Evolutionary conservation across 1,140 invertebrate species (phyloP).

Genomic region (Cardiocondyla obscurior): DNA sequence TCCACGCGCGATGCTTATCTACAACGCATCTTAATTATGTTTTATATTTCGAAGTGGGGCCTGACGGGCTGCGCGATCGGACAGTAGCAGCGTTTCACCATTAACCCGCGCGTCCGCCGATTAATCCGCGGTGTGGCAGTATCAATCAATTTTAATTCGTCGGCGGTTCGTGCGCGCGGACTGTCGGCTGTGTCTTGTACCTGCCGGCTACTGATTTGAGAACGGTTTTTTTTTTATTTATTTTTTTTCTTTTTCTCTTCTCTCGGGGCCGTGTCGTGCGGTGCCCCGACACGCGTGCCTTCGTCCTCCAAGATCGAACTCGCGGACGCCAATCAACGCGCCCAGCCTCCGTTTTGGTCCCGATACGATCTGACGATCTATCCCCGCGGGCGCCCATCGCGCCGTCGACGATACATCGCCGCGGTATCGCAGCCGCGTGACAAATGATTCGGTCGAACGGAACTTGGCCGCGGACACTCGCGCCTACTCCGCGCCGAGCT

Average conservation of each 20-base stretch:
- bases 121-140: slow-evolving; percentile 22
- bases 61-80: slow-evolving; percentile 8
- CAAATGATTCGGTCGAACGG: slow-evolving; percentile 72
- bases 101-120: slow-evolving; percentile 6
- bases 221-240: too few relatives aligned
- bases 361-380: slow-evolving; percentile 66
- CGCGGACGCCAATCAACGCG: slow-evolving; percentile 67
- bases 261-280: slow-evolving; percentile 5
- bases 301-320: slow-evolving; percentile 46
- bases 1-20: slow-evolving; percentile 47
- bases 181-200: slow-evolving; percentile 1
- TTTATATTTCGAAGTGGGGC: slow-evolving; percentile 29
- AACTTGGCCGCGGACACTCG: slow-evolving; percentile 44
- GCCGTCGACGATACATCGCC: slow-evolving; percentile 7
- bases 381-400: slow-evolving; percentile 36
- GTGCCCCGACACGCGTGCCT: slow-evolving; percentile 44
- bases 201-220: slow-evolving; percentile 52
- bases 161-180: slow-evolving; percentile 42
- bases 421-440: slow-evolving; percentile 55
- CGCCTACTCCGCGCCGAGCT: slow-evolving; percentile 44
- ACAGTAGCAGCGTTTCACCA: slow-evolving; percentile 42
- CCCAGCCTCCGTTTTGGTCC: slow-evolving; percentile 55
- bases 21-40: slow-evolving; percentile 50
- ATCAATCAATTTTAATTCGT: slow-evolving; percentile 70
- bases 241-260: too few relatives aligned